Conservation (phyloP, 2,797 vertebrate genomes). For the Poeciliopsis infans region DNA sequence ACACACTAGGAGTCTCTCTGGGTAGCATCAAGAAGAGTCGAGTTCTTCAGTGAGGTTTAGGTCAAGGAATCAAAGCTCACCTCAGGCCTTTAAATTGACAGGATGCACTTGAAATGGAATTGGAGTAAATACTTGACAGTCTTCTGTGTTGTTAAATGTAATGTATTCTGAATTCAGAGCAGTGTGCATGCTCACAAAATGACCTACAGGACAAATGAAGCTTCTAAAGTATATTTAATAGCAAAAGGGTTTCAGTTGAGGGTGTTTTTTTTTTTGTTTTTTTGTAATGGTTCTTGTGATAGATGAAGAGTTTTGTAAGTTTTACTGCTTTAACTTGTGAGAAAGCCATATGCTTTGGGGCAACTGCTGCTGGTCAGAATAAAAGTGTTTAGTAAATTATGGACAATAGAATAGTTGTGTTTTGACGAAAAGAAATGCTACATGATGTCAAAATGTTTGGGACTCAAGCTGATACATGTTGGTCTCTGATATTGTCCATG, state of each 20-base stretch:
- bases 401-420: conserved; percentile 33
- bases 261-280: conserved; percentile 41
- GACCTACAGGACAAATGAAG: conserved; percentile 48
- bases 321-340: conserved; percentile 80
- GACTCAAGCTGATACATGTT: conserved; percentile 10
- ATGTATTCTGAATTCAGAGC: conserved; percentile 54
- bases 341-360: conserved; percentile 78
- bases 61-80: conserved; percentile 75
- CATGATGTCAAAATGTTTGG: conserved; percentile 31
- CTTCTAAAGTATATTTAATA: conserved; percentile 55
- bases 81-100: conserved; percentile 79
- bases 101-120: conserved; percentile 73
- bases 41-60: conserved; percentile 41
- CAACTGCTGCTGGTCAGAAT: conserved; percentile 89
- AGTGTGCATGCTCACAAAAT: conserved; percentile 37
- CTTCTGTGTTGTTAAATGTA: conserved; percentile 60
- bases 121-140: conserved; percentile 58
- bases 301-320: conserved; percentile 67
- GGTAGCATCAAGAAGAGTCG: conserved; percentile 35
- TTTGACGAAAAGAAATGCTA: conserved; percentile 28
- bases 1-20: conserved; percentile 57
- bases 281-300: conserved; percentile 62
- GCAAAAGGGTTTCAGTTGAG: conserved; percentile 52
- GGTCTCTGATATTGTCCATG: neutral
- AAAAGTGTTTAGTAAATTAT: conserved; percentile 59